These are phyloP conservation scores for Ctenopoma multispine DNA, from an alignment of 2,797 vertebrate genomes.

Conservation along the genomic window DNA sequence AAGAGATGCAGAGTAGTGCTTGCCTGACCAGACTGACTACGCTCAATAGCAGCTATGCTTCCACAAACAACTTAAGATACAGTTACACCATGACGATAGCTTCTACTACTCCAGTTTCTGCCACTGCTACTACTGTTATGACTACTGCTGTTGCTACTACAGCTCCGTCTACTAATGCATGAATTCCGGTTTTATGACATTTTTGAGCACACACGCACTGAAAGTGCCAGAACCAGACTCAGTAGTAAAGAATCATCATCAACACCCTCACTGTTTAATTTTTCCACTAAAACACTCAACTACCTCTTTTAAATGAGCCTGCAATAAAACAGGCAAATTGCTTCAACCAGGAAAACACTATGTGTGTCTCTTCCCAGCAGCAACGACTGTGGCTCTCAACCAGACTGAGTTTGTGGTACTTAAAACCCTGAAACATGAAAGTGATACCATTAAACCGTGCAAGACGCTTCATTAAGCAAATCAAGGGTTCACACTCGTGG, in stretches of 20 bases:
- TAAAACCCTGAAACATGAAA: slow-evolving; percentile 2
- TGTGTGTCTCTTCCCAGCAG: slow-evolving; percentile 3
- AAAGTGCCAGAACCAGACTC: slow-evolving; percentile 1
- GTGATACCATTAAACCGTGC: not conserved
- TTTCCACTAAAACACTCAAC: not conserved
- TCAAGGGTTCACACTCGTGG: not conserved
- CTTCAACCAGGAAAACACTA: not conserved
- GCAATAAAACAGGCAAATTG: slow-evolving; percentile 20
- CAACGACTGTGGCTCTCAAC: not conserved
- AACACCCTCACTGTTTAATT: not conserved
- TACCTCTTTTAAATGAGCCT: not conserved
- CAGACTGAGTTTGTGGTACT: not conserved
- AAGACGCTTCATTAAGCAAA: not conserved
- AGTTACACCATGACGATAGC: slow-evolving; percentile 42
- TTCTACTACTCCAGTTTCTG: slow-evolving; percentile 23
- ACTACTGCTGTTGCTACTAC: not conserved
- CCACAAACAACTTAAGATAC: slow-evolving; percentile 50
- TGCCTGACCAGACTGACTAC: slow-evolving; percentile 46
- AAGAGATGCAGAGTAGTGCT: slow-evolving; percentile 57
- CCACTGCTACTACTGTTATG: slow-evolving; percentile 9
- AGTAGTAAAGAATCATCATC: not conserved
- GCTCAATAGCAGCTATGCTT: slow-evolving; percentile 43
- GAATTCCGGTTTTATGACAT: slow-evolving; percentile 6
- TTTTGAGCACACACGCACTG: not conserved
- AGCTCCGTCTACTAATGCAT: not conserved